Evolutionary conservation across 2,113 vertebrate species (phyloP), one percentile per base, ranked within the genome.

Genomic region (Oncorhynchus gorbuscha): DNA sequence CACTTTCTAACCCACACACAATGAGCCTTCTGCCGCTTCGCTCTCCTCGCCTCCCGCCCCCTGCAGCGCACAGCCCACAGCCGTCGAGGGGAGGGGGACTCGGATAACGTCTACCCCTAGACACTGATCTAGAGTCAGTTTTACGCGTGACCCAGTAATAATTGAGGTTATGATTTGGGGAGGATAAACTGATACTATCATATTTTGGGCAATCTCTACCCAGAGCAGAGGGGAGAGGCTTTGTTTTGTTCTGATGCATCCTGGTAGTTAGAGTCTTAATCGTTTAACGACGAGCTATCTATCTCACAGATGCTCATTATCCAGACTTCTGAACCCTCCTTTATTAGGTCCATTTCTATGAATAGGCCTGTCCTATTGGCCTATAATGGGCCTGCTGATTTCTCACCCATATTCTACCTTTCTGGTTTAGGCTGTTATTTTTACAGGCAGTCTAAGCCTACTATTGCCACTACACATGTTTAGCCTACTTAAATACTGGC

Each of bases 161-260:
- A 18, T 20, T 16, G 16, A 20, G 16, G 5, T 35, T 18, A 11
- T 18, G 18, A 39, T 69, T 28, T 32, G 24, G n/a, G 66, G 6
- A 18, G 28, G 28, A 4, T 28, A 67, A 68, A 18, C 67, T 39
- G 69, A 70, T 70, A 2, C 69, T 9, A 9, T 45, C 5, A 26
- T 11, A 22, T 24, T 13, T 14, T 39, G 69, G 39, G 39, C 69
- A 49, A 49, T 39, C 22, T 49, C 69, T 22, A 70, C 35, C n/a
- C 69, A 13, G 5, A 55, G 4, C 14, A 16, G 16, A 55, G 49
- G 49, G 49, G 66, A 7, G 18, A 26, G 4, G 48, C 58, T 76
- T 71, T 76, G 75, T 76, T 71, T 45, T 69, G 68, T 32, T 62
- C 13, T 55, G 32, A 28, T 70, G 75, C 67, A 76, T 76, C 58